A percentile compares a stretch with the other conserved stretches of the same genome.
Conservation (phyloP, 1,140 invertebrate genomes). For the Drosophila burlai region DNA sequence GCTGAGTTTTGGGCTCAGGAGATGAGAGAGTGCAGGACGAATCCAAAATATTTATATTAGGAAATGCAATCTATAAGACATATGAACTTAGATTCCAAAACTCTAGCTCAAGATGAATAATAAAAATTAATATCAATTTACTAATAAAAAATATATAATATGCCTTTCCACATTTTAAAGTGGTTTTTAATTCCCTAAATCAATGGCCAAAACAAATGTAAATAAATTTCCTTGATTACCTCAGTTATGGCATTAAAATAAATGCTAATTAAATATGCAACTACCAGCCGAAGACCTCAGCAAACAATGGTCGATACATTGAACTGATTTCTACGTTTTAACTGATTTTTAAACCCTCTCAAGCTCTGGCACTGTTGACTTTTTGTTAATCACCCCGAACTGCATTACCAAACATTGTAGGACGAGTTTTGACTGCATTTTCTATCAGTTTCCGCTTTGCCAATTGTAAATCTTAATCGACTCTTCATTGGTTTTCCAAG, state of each 20-base stretch:
- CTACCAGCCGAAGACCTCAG: not conserved
- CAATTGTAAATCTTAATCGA: constrained; percentile 52
- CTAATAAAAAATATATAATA: too few relatives aligned
- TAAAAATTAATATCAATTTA: too few relatives aligned
- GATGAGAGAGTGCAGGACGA: constrained; percentile 22
- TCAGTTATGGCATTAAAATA: not conserved
- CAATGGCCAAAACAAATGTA: not conserved
- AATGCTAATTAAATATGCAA: constrained; percentile 36
- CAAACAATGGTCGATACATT: constrained; percentile 1
- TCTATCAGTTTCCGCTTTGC: constrained; percentile 37
- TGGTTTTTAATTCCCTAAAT: not conserved
- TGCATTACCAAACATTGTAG: constrained; percentile 18
- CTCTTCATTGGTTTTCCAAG: constrained; percentile 26
- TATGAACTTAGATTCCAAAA: too few relatives aligned
- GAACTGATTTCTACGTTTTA: not conserved
- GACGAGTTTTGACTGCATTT: constrained; percentile 8
- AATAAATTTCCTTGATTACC: constrained; percentile 3
- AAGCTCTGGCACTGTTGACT: constrained; percentile 5
- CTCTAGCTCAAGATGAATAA: too few relatives aligned
- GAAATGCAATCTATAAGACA: not conserved
- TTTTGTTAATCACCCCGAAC: constrained; percentile 19
- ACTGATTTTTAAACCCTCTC: constrained; percentile 14
- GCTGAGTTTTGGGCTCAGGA: constrained; percentile 29
- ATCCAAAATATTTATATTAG: not conserved
- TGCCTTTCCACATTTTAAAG: not conserved